Percentiles rank a stretch among this genome's conserved stretches.
These are phyloP conservation scores for Ophiodon elongatus DNA, from an alignment of 2,113 vertebrate species.

Conservation along the genomic window DNA sequence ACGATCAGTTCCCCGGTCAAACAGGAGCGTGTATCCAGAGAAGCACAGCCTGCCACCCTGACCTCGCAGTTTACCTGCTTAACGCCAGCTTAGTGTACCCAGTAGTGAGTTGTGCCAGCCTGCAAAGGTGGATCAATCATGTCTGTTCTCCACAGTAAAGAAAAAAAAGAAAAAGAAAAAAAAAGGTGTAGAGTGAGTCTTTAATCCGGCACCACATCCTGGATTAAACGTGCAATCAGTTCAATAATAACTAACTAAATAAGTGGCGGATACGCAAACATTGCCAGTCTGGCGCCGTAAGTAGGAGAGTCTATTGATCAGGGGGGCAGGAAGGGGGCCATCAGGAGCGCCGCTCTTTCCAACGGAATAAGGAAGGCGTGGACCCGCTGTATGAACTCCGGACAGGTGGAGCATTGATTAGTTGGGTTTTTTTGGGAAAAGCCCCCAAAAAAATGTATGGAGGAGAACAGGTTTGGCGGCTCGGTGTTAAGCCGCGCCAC, in stretches of 20 bases:
- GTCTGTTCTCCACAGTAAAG: background rate
- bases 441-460: background rate
- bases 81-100: background rate
- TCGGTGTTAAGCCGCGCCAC: background rate
- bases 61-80: background rate
- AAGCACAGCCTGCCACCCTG: background rate
- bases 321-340: background rate
- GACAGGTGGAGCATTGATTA: background rate
- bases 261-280: background rate
- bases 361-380: background rate
- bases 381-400: background rate
- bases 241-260: background rate
- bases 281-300: slow-evolving; percentile 5
- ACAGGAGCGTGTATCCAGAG: background rate
- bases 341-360: background rate
- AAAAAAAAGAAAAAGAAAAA: background rate
- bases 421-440: background rate
- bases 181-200: background rate
- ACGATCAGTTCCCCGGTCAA: background rate
- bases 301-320: background rate
- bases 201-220: too few species aligned
- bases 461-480: slow-evolving; percentile 3
- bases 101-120: background rate
- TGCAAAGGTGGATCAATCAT: background rate
- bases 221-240: background rate